Evolutionary conservation across 2,888 invertebrate species (phyloP).

Genomic region (Lordiphosa andalusiaca): DNA sequence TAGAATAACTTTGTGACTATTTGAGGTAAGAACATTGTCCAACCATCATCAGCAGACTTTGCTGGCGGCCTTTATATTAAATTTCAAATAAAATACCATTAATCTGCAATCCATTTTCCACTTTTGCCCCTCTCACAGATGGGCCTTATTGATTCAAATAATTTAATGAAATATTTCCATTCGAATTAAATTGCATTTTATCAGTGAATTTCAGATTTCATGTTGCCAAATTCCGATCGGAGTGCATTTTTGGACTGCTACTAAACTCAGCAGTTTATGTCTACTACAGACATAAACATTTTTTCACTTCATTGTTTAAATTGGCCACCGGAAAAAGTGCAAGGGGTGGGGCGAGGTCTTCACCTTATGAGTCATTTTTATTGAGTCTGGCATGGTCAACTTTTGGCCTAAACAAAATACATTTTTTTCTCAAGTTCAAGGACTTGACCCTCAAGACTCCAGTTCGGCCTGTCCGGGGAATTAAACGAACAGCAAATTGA

Average conservation of each 20-base stretch:
- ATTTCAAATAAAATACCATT: too few relatives aligned
- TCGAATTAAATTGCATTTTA: slow-evolving; percentile 19
- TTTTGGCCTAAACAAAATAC: background rate
- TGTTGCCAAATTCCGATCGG: slow-evolving; percentile 17
- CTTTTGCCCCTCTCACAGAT: background rate
- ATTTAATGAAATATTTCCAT: background rate
- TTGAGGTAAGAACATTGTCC: too few relatives aligned
- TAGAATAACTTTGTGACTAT: too few relatives aligned
- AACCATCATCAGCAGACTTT: too few relatives aligned
- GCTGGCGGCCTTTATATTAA: too few relatives aligned
- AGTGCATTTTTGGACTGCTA: slow-evolving; percentile 25
- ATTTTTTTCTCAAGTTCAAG: slow-evolving; percentile 24
- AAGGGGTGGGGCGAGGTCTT: too few relatives aligned
- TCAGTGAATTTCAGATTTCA: slow-evolving; percentile 12
- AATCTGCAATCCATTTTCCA: too few relatives aligned
- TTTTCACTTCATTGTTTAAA: slow-evolving; percentile 36
- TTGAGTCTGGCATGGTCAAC: slow-evolving; percentile 3
- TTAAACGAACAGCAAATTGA: slow-evolving; percentile 36
- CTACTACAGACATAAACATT: slow-evolving; percentile 6
- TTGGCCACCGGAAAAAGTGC: slow-evolving; percentile 21
- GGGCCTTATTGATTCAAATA: slow-evolving; percentile 9
- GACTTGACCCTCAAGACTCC: slow-evolving; percentile 9
- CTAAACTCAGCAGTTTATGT: slow-evolving; percentile 34
- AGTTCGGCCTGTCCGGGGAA: slow-evolving; percentile 40
- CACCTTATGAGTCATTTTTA: slow-evolving; percentile 21